These are phyloP conservation scores for Endotricha flammealis DNA, from an alignment of 2,888 invertebrate species.

Conservation along the genomic window DNA sequence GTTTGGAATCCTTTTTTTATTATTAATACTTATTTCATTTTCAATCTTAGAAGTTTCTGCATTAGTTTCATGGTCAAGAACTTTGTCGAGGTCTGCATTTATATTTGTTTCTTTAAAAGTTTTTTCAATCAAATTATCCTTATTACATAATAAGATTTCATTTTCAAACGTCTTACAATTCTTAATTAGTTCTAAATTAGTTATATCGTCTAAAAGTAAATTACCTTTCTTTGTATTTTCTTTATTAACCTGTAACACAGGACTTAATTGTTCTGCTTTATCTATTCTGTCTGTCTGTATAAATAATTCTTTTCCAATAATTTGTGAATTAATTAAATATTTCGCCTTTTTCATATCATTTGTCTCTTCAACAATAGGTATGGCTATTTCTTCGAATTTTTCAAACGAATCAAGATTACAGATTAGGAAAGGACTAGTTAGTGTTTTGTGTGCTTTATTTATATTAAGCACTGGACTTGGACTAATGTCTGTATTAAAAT, in stretches of 20 bases:
- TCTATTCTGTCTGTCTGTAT: constrained; percentile 25
- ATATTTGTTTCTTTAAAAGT: too few relatives aligned
- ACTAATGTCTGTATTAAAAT: constrained; percentile 10
- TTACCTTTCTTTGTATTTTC: too few relatives aligned
- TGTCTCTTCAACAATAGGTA: constrained; percentile 39
- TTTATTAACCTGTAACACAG: constrained; percentile 23
- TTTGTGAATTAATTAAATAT: constrained; percentile 52
- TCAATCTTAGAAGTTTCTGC: too few relatives aligned
- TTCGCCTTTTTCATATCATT: constrained; percentile 37
- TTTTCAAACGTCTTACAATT: too few relatives aligned
- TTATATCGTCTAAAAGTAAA: too few relatives aligned
- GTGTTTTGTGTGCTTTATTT: constrained; percentile 24
- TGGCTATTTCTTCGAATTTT: constrained; percentile 50
- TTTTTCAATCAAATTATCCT: too few relatives aligned
- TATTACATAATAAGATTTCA: too few relatives aligned
- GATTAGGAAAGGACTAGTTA: constrained; percentile 31
- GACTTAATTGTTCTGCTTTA: constrained; percentile 21
- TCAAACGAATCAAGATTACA: constrained; percentile 53
- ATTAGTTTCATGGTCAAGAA: too few relatives aligned
- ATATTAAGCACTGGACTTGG: constrained; percentile 43
- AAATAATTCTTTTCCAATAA: constrained; percentile 40
- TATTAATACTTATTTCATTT: too few relatives aligned
- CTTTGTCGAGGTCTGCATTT: too few relatives aligned
- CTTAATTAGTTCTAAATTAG: too few relatives aligned
- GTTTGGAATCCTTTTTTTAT: too few relatives aligned